Evolutionary conservation across 1,140 invertebrate species (phyloP), one percentile per base, ranked within the genome.

Genomic region (Trichogramma pretiosum): DNA sequence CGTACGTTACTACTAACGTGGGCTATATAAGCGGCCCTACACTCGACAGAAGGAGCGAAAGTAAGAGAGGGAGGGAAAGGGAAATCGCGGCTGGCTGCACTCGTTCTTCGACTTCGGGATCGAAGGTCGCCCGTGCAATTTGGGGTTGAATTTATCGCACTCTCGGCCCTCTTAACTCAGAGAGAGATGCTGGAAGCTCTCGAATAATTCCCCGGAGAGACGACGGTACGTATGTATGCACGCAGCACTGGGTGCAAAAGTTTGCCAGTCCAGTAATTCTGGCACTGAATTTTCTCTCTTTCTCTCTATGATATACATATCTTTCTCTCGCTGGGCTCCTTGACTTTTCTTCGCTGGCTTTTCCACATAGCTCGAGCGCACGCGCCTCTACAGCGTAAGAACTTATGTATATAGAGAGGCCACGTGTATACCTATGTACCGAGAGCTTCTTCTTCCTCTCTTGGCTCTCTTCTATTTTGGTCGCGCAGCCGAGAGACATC

Each of bases 71-170:
- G n/a, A n/a, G n/a, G n/a, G n/a, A n/a, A n/a, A n/a, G n/a, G n/a
- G n/a, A n/a, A n/a, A n/a, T n/a, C n/a, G n/a, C n/a, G n/a, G n/a
- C n/a, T n/a, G n/a, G n/a, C n/a, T n/a, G n/a, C n/a, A n/a, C n/a
- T n/a, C n/a, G n/a, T n/a, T n/a, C n/a, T n/a, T n/a, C n/a, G n/a
- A n/a, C n/a, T n/a, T n/a, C n/a, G n/a, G 32, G 54, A 59, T 62
- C 57, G 55, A 54, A 60, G 61, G 56, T 59, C 58, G 52, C 56
- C 45, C 56, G 41, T 56, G 56, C 59, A 57, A 60, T 63, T 63
- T 56, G 59, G 54, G 48, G 46, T n/a, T n/a, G 55, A 54, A 64
- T 64, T 64, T 64, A 62, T 60, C 35, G 55, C 46, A 49, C 55
- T 56, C 55, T 22, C 37, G 59, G 53, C 48, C 37, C 53, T 46